Percentiles rank a stretch among this genome's conserved stretches.
Evolutionary conservation across 2,888 invertebrate species (phyloP).

Genomic region (Cheilosia vernalis): DNA sequence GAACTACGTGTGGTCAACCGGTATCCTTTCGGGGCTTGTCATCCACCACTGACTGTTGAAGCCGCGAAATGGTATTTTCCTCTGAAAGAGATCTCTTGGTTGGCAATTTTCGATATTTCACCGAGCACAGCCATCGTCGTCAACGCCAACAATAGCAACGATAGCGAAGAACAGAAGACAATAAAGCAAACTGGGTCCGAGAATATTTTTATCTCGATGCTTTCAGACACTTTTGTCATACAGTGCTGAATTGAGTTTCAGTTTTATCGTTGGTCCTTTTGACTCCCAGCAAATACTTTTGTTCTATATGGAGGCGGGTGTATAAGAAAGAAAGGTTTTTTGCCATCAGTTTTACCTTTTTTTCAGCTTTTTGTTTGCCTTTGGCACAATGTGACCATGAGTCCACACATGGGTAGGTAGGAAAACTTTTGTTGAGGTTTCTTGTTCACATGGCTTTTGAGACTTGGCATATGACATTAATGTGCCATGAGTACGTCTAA

Average conservation of each 20-base stretch:
- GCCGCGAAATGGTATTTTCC: slow-evolving; percentile 53
- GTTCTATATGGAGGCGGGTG: slow-evolving; percentile 1
- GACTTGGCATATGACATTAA: slow-evolving; percentile 30
- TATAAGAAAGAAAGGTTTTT: slow-evolving; percentile 16
- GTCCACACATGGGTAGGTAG: slow-evolving; percentile 35
- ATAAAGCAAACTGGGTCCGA: slow-evolving; percentile 62
- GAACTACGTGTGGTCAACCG: slow-evolving; percentile 50
- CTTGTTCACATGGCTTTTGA: slow-evolving; percentile 17
- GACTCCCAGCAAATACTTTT: slow-evolving; percentile 34
- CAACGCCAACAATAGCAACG: slow-evolving; percentile 9
- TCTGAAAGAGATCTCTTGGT: slow-evolving; percentile 56
- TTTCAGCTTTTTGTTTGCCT: slow-evolving; percentile 31
- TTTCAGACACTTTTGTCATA: slow-evolving; percentile 72
- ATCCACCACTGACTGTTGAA: slow-evolving; percentile 47
- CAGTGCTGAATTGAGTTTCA: slow-evolving; percentile 64
- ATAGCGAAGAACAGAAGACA: slow-evolving; percentile 63
- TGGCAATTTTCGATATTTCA: slow-evolving; percentile 64
- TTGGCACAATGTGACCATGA: slow-evolving; percentile 48
- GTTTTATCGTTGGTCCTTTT: slow-evolving; percentile 56
- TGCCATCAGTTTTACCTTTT: slow-evolving; percentile 29
- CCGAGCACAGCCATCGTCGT: slow-evolving; percentile 22
- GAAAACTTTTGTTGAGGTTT: slow-evolving; percentile 45
- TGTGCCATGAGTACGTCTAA: slow-evolving; percentile 1
- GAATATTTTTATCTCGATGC: slow-evolving; percentile 71
- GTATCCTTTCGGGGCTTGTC: slow-evolving; percentile 44